Evolutionary conservation across 2,888 invertebrate genomes (phyloP), one percentile per base, ranked within the genome.

Genomic region (Melinaea marsaeus): DNA sequence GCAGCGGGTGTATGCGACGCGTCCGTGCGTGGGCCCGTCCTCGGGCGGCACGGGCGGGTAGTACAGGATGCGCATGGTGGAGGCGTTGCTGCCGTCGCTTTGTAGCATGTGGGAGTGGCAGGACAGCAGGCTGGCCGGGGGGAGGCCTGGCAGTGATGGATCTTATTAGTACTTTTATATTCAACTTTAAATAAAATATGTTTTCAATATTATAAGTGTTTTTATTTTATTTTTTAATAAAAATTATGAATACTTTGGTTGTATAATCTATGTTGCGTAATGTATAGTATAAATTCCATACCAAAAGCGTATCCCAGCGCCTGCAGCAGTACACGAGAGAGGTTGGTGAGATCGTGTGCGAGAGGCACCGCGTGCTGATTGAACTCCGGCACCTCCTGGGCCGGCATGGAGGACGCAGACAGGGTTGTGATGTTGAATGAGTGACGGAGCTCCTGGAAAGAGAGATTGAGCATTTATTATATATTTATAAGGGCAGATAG

Each of bases 21-120:
- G 74, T 66, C 76, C 75, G 68, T 84, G 81, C 71, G 92, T 85
- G 7, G 90, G 90, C 57, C 91, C 90, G 75, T 92, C 92, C 69
- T 92, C 93, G 13, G 93, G 92, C 32, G 92, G 91, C 55, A 93
- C 89, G 1, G 95, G 94, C 46, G 95, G 95, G 84, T 95, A 95
- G 86, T 95, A 95, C 71, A 95, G 85, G 67, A 95, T 83, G 61
- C 95, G 92, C 84, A 95, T 92, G 58, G 93, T 92, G 34, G 94
- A 93, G 67, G 92, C 92, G 81, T 94, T 95, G 73, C 91, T 85
- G 58, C 93, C 92, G 72, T 93, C 92, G 62, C 92, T 90, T 69
- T 90, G 85, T 83, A 95, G 84, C 93, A 95, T 93, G 71, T 92
- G 92, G 37, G 93, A 89, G 86, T 95, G 95, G 76, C 93, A 93